A percentile compares a stretch with the other conserved stretches of the same genome.
Evolutionary conservation across 2,113 vertebrate species (phyloP).

Genomic region (Rhagologus leucostigma): DNA sequence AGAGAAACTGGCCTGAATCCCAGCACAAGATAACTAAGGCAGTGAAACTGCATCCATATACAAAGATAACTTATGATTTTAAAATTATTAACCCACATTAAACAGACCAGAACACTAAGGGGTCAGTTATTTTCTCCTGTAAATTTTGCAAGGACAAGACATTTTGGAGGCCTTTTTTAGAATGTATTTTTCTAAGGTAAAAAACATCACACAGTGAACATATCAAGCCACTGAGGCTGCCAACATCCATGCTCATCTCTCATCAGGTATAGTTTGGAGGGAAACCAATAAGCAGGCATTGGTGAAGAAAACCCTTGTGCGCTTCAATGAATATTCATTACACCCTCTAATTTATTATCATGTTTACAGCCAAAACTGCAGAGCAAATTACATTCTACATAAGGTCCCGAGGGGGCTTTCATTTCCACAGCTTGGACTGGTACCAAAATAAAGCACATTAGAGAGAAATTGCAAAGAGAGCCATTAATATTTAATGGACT

Average conservation of each 20-base stretch:
- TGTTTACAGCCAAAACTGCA: slow-evolving; percentile 70
- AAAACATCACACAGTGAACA: neutral
- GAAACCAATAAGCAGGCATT: neutral
- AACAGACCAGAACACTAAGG: neutral
- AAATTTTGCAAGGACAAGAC: neutral
- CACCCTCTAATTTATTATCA: slow-evolving; percentile 64
- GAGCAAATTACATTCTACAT: slow-evolving; percentile 63
- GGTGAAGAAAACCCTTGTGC: neutral
- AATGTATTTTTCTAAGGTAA: neutral
- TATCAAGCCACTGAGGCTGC: neutral
- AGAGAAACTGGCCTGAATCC: neutral
- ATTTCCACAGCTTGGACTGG: slow-evolving; percentile 57
- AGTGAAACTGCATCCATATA: neutral
- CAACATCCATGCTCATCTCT: neutral
- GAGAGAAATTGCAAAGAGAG: slow-evolving; percentile 26
- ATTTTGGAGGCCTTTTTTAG: neutral
- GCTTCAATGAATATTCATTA: slow-evolving; percentile 64
- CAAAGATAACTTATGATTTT: neutral
- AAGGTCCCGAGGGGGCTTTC: slow-evolving; percentile 31
- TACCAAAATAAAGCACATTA: slow-evolving; percentile 70
- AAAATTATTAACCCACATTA: neutral
- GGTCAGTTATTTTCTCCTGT: neutral
- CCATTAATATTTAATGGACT: slow-evolving; percentile 69
- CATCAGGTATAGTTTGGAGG: neutral
- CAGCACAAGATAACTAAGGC: neutral